These are phyloP conservation scores for Andrena bucephala DNA, from an alignment of 2,888 invertebrate genomes.

Conservation along the genomic window DNA sequence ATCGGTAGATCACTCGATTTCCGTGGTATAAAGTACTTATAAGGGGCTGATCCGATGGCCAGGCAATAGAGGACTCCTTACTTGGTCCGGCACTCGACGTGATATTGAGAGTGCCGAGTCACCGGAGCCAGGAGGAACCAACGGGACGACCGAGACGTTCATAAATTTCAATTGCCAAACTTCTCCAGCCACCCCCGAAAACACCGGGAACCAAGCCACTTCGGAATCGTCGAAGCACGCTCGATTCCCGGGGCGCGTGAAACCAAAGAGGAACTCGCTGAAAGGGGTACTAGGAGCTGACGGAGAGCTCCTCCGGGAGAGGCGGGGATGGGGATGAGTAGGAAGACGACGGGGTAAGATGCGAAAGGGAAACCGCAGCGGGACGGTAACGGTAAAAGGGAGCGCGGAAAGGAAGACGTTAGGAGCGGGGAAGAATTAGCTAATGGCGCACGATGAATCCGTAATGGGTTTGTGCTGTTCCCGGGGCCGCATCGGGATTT, in stretches of 20 bases:
- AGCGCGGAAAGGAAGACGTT: conserved; percentile 79
- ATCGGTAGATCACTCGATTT: neutral
- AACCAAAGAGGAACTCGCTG: conserved; percentile 44
- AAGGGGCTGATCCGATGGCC: no score
- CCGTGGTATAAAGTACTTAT: no score
- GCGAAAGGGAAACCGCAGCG: conserved; percentile 54
- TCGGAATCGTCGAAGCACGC: conserved; percentile 16
- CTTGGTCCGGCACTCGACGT: neutral
- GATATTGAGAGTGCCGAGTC: neutral
- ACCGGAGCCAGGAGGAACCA: neutral
- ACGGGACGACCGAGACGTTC: neutral
- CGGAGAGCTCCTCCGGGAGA: conserved; percentile 65
- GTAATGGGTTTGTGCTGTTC: conserved; percentile 84
- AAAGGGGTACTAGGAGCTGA: conserved; percentile 62
- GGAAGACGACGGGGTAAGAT: conserved; percentile 23
- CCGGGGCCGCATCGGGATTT: conserved; percentile 81
- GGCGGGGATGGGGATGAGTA: conserved; percentile 57
- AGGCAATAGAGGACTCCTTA: no score
- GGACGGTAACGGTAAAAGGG: conserved; percentile 65
- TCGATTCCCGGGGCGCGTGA: conserved; percentile 27
- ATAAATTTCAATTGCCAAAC: conserved; percentile 20
- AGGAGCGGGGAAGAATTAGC: conserved; percentile 83
- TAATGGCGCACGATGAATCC: conserved; percentile 85
- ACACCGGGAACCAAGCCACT: neutral
- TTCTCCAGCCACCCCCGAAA: neutral